Conservation (phyloP, 2,888 invertebrate genomes). For the Conchocele bisecta region DNA sequence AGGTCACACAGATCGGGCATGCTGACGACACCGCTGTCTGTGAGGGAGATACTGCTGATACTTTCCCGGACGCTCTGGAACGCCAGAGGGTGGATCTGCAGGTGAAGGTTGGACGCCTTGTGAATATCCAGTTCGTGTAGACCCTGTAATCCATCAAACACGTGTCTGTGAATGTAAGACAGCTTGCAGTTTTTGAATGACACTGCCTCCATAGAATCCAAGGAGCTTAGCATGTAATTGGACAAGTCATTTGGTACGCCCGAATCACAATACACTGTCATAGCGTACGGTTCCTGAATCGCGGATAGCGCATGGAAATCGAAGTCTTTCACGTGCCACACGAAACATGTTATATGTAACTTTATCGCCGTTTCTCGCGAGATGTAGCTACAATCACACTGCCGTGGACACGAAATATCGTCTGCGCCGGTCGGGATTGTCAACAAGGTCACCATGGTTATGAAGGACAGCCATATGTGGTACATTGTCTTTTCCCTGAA, state of each 20-base stretch:
- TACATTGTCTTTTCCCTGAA: no score
- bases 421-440: no score
- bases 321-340: slow-evolving; percentile 38
- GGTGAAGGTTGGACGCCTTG: slow-evolving; percentile 38
- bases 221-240: slow-evolving; percentile 24
- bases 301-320: slow-evolving; percentile 8
- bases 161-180: slow-evolving; percentile 38
- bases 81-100: slow-evolving; percentile 39
- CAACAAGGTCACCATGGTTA: no score
- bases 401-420: slow-evolving; percentile 35
- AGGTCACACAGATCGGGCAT: slow-evolving; percentile 39
- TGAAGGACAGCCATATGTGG: no score
- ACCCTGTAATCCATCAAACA: slow-evolving; percentile 22
- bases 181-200: slow-evolving; percentile 44
- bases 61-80: slow-evolving; percentile 20
- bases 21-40: slow-evolving; percentile 30
- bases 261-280: slow-evolving; percentile 39
- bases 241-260: slow-evolving; percentile 34
- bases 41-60: slow-evolving; percentile 21
- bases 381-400: slow-evolving; percentile 47
- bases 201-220: slow-evolving; percentile 18
- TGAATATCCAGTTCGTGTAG: slow-evolving; percentile 17
- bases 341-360: slow-evolving; percentile 42
- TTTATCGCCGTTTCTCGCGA: neutral
- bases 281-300: slow-evolving; percentile 20